A percentile compares a stretch with the other conserved stretches of the same genome.
Evolutionary conservation across 2,888 invertebrate genomes (phyloP).

Genomic region (Rhagium mordax): DNA sequence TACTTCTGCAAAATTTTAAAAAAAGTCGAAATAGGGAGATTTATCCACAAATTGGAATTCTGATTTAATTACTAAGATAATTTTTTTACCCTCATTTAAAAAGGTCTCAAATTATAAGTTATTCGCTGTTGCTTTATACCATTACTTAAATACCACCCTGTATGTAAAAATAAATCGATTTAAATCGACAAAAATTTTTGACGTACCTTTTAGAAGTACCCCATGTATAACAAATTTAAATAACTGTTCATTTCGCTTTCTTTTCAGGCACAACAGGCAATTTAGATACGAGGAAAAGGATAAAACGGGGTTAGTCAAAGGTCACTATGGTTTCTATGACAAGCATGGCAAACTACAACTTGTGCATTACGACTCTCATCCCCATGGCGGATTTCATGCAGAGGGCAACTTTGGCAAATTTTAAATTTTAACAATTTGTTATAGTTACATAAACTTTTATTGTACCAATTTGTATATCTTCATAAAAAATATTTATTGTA

Average conservation of each 20-base stretch:
- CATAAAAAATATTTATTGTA: slow-evolving; percentile 5
- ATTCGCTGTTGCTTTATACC: too few relatives aligned
- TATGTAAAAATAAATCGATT: too few relatives aligned
- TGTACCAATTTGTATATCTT: slow-evolving; percentile 1
- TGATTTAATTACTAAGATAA: too few relatives aligned
- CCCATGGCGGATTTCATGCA: slow-evolving; percentile 80
- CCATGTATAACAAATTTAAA: neutral
- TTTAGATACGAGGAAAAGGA: slow-evolving; percentile 86
- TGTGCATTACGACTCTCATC: slow-evolving; percentile 83
- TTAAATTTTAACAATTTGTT: slow-evolving; percentile 30
- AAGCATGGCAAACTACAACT: slow-evolving; percentile 82
- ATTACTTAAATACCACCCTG: too few relatives aligned
- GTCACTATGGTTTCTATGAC: slow-evolving; percentile 87
- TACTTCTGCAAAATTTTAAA: too few relatives aligned
- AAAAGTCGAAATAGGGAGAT: too few relatives aligned
- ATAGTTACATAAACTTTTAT: slow-evolving; percentile 16
- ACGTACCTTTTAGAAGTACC: too few relatives aligned
- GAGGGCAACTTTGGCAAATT: slow-evolving; percentile 59
- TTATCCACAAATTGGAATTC: too few relatives aligned
- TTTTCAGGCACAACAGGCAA: slow-evolving; percentile 82
- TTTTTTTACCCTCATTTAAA: too few relatives aligned
- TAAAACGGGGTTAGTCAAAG: slow-evolving; percentile 82
- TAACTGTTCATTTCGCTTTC: slow-evolving; percentile 29
- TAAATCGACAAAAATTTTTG: too few relatives aligned
- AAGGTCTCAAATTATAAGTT: too few relatives aligned